These are phyloP conservation scores for Ctenodactylus gundi DNA, from an alignment of 2,113 vertebrate species.

Conservation along the genomic window DNA sequence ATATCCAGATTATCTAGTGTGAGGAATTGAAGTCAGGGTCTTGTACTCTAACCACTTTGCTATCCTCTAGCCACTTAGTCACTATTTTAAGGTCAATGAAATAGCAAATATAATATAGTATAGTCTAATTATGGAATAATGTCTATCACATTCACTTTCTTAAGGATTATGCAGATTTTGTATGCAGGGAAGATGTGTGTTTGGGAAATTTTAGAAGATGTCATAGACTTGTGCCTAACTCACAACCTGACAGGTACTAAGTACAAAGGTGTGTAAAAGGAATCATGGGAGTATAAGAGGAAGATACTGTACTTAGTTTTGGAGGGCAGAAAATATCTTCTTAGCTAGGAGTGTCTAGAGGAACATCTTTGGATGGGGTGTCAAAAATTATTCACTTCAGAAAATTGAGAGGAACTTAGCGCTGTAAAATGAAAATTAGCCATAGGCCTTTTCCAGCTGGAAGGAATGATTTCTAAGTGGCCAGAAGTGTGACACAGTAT, in stretches of 20 bases:
- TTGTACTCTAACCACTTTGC: no score
- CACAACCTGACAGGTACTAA: not conserved
- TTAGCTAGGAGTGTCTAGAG: not conserved
- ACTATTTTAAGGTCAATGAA: not conserved
- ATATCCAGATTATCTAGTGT: no score
- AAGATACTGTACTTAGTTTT: not conserved
- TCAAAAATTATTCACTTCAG: not conserved
- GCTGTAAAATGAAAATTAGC: not conserved
- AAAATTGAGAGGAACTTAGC: not conserved
- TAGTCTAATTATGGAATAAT: not conserved
- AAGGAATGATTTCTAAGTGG: not conserved
- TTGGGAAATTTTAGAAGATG: not conserved
- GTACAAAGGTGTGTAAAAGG: not conserved
- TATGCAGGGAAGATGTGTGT: fast-evolving
- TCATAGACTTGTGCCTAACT: not conserved
- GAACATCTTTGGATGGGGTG: not conserved
- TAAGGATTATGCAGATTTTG: not conserved
- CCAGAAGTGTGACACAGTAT: not conserved
- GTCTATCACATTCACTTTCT: not conserved
- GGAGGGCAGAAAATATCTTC: not conserved
- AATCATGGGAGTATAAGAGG: not conserved
- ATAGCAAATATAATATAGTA: not conserved
- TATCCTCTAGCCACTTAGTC: no score
- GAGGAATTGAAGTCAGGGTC: no score
- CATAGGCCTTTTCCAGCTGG: not conserved